phyloP scores from a whole-genome alignment of 1,140 invertebrate genomes.

The Bombyx mandarina region DNA sequence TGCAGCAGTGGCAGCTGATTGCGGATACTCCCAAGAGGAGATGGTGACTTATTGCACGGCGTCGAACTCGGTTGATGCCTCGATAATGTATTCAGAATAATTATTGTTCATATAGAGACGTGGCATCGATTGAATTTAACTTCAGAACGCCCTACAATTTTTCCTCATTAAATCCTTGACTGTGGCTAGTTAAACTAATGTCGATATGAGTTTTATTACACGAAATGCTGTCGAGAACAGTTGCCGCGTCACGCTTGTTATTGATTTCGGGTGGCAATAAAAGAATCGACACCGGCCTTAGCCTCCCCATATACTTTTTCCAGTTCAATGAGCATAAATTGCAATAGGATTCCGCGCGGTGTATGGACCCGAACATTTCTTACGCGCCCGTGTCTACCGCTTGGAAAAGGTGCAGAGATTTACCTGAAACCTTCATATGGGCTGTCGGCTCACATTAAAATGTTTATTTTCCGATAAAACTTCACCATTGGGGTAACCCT shows the following conservation, averaged over 20 bases:
- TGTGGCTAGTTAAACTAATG: constrained; percentile 3
- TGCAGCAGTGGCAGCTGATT: constrained; percentile 31
- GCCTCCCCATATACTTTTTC: constrained; percentile 56
- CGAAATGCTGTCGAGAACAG: constrained; percentile 23
- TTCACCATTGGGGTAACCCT: too few species aligned
- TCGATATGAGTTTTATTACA: constrained; percentile 26
- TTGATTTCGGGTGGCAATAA: constrained; percentile 61
- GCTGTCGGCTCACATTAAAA: constrained; percentile 35
- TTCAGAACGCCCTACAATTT: constrained; percentile 7
- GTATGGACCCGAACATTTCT: constrained; percentile 48
- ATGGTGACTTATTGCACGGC: constrained; percentile 51
- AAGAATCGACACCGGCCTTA: constrained; percentile 56
- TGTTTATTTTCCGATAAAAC: constrained; percentile 33
- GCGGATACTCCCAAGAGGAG: constrained; percentile 37
- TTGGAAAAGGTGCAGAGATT: constrained; percentile 49
- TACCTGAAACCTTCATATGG: constrained; percentile 31
- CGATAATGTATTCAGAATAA: constrained; percentile 62
- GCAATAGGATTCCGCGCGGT: constrained; percentile 60
- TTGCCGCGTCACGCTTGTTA: constrained; percentile 44
- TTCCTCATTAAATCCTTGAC: too few species aligned
- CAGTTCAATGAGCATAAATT: constrained; percentile 64
- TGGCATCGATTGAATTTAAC: constrained; percentile 37
- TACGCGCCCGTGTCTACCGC: constrained; percentile 29
- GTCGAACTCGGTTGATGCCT: constrained; percentile 30
- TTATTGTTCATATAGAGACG: constrained; percentile 30